Base-by-base conservation (phyloP, 2,888 invertebrate genomes). In the Pteria penguin region DNA sequence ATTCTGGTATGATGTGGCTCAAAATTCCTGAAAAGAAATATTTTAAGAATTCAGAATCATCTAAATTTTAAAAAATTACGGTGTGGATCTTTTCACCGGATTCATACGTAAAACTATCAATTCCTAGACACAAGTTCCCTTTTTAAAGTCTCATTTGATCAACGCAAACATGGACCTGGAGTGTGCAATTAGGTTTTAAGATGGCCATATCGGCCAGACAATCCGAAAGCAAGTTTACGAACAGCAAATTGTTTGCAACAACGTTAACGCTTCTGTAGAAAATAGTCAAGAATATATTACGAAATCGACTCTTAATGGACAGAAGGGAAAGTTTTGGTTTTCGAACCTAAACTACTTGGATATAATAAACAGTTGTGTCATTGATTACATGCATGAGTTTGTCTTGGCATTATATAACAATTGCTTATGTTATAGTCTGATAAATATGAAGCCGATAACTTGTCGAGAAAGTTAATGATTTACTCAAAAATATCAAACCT, bases 311-410 rank as follows among this genome's bases (percentile, higher is more conserved):
- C 57, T 68, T 14, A 11, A 58, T 73, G 71, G 60, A 4, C 71
- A 71, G 26, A 76, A 72, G 3, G 76, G 71, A 14, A 31, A 32
- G n/a, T 67, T 71, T 29, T 72, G 72, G 60, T 72, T 76, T 26
- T 18, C 71, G 26, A 55, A 61, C 61, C 36, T 76, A 5, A 24
- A 66, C 29, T 27, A 52, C 36, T 76, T 72, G 54, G 55, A 71
- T 72, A 11, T 14, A 18, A 70, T 71, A 2, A 27, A 76, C 29
- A 72, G 76, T 26, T 76, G 71, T 71, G 27, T 71, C 4, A 71
- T 72, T 5, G 67, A 76, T 26, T 76, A 72, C 29, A 76, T 76
- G 67, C 76, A 76, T 57, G 71, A 3, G 26, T 76, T 2, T 76
- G 76, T 52, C 54, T 76, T 45, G 72, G 71, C 1, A 31, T 76